Evolutionary conservation across 1,140 invertebrate genomes (phyloP).

Genomic region (Coenobita brevimanus): DNA sequence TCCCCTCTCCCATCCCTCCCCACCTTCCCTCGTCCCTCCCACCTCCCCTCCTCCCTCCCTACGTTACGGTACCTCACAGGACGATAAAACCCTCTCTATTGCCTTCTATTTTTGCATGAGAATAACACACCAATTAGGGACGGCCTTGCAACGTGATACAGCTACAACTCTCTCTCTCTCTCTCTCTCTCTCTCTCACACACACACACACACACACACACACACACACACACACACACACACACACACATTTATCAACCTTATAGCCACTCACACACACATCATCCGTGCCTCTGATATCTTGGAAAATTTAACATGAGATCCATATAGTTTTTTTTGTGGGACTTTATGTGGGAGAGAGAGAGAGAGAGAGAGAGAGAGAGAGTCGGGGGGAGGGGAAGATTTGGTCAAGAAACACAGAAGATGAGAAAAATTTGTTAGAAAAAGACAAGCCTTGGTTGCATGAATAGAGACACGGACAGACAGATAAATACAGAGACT

Average conservation of each 20-base stretch:
- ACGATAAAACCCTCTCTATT: neutral
- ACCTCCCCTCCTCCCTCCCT: neutral
- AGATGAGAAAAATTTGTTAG: neutral
- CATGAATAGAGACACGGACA: neutral
- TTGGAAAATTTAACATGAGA: too few relatives aligned
- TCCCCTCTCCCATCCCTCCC: neutral
- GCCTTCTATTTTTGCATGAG: neutral
- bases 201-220: neutral
- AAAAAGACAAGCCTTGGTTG: neutral
- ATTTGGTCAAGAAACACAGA: neutral
- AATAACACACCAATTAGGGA: too few relatives aligned
- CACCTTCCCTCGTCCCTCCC: neutral
- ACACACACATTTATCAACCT: neutral
- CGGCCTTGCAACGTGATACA: too few relatives aligned
- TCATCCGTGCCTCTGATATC: neutral
- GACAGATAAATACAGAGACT: neutral
- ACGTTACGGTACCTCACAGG: neutral
- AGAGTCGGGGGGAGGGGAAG: neutral
- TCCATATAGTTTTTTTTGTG: too few relatives aligned
- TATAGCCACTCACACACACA: neutral
- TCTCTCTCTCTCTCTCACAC: neutral
- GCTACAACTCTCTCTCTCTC: neutral
- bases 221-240: neutral
- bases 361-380: neutral
- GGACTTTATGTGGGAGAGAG: neutral